Conservation (phyloP, 1,140 invertebrate species). For the Spodoptera frugiperda region DNA sequence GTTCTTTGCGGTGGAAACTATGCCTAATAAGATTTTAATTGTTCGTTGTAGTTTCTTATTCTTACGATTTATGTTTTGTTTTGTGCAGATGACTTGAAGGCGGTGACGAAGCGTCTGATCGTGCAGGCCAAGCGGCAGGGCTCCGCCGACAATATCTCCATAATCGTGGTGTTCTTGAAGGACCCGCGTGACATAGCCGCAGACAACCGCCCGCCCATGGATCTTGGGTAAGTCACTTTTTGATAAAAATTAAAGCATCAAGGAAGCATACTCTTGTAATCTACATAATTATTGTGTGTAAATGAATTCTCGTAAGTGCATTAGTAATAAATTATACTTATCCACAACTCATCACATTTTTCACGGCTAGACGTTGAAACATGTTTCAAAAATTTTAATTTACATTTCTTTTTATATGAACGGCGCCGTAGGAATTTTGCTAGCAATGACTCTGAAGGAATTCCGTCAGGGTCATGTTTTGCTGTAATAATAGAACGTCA, state of each 20-base stretch:
- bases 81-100: slow-evolving; percentile 88
- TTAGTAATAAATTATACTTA: background rate
- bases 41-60: slow-evolving; percentile 11
- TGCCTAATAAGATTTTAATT: slow-evolving; percentile 51
- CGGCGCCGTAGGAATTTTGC: slow-evolving; percentile 11
- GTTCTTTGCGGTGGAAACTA: slow-evolving; percentile 31
- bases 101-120: slow-evolving; percentile 90
- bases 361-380: background rate
- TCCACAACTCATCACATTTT: background rate
- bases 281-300: no score
- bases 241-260: no score
- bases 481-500: slow-evolving; percentile 37
- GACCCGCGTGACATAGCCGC: slow-evolving; percentile 89
- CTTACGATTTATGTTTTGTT: slow-evolving; percentile 42
- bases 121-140: slow-evolving; percentile 90
- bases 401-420: slow-evolving; percentile 4
- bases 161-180: slow-evolving; percentile 94
- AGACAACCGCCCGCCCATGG: slow-evolving; percentile 83
- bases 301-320: no score
- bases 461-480: slow-evolving; percentile 42
- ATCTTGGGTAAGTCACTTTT: slow-evolving; percentile 75
- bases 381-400: slow-evolving; percentile 4
- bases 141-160: slow-evolving; percentile 95
- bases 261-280: no score
- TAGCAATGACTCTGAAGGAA: slow-evolving; percentile 31